Percentiles rank a stretch among this genome's conserved stretches.
Evolutionary conservation across 2,113 vertebrate genomes (phyloP).

Genomic region (Vireo altiloquus): DNA sequence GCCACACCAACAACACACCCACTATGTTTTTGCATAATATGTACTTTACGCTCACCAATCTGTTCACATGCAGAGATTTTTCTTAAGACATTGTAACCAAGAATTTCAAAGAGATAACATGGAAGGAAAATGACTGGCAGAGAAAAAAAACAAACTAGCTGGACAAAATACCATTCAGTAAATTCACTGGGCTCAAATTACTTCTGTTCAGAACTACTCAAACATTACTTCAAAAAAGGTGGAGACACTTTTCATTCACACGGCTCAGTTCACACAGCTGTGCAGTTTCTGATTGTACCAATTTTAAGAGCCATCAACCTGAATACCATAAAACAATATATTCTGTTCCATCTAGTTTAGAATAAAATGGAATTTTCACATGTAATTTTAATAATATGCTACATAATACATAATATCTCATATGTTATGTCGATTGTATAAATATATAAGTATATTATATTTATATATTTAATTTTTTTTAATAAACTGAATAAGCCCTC

Average conservation of each 20-base stretch:
- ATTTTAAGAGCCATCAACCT: neutral
- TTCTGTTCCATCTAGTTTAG: neutral
- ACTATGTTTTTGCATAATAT: conserved; percentile 37
- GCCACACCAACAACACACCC: conserved; percentile 28
- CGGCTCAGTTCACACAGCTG: neutral
- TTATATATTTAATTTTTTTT: neutral
- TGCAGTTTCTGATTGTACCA: neutral
- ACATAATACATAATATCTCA: neutral
- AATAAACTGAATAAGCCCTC: neutral
- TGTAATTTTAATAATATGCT: neutral
- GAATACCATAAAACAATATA: neutral
- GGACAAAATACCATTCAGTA: neutral
- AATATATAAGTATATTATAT: too few species aligned
- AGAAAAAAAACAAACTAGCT: neutral
- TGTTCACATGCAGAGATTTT: neutral
- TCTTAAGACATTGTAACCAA: neutral
- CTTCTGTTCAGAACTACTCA: neutral
- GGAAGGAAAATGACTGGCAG: neutral
- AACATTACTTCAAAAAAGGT: neutral
- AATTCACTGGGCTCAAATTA: neutral
- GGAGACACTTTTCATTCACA: neutral
- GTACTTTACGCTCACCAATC: conserved; percentile 26
- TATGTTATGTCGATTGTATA: neutral
- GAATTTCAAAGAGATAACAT: neutral
- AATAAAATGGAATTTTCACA: neutral